Evolutionary conservation across 1,140 invertebrate genomes (phyloP).

Genomic region (Neocloeon triangulifer): DNA sequence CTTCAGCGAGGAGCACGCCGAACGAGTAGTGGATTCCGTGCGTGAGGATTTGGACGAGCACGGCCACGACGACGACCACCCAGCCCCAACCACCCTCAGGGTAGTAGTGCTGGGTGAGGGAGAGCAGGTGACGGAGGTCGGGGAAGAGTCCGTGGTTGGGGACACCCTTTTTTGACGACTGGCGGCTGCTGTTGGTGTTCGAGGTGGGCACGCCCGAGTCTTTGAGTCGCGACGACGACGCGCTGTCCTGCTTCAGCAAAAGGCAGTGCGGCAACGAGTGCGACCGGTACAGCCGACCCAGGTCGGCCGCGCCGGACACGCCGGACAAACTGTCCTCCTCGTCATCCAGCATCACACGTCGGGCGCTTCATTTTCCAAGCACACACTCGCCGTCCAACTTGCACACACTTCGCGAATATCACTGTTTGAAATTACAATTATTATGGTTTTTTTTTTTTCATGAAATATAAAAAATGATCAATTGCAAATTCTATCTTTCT

Average conservation of each 20-base stretch:
- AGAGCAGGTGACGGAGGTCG: slow-evolving; percentile 28
- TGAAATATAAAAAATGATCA: too few species aligned
- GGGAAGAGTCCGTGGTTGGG: slow-evolving; percentile 20
- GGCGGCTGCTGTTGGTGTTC: slow-evolving; percentile 6
- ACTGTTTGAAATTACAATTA: too few species aligned
- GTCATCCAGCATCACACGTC: too few species aligned
- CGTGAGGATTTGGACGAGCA: slow-evolving; percentile 32
- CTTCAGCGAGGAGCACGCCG: slow-evolving; percentile 27
- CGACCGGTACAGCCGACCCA: slow-evolving; percentile 16
- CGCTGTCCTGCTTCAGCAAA: slow-evolving; percentile 14
- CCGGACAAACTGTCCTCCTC: too few species aligned
- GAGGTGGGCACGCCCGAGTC: slow-evolving; percentile 8
- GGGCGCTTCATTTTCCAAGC: too few species aligned
- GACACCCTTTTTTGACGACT: not conserved
- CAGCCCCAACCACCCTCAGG: slow-evolving; percentile 56
- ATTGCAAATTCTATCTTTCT: too few species aligned
- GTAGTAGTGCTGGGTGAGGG: slow-evolving; percentile 44
- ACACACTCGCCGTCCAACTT: too few species aligned
- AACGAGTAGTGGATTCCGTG: slow-evolving; percentile 34
- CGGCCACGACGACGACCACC: slow-evolving; percentile 32
- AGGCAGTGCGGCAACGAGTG: slow-evolving; percentile 20
- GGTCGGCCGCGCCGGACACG: too few species aligned
- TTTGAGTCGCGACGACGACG: slow-evolving; percentile 14
- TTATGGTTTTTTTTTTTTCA: too few species aligned
- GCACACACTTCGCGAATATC: too few species aligned